Base-by-base conservation (phyloP, 2,888 invertebrate genomes). In the Acheta domesticus region DNA sequence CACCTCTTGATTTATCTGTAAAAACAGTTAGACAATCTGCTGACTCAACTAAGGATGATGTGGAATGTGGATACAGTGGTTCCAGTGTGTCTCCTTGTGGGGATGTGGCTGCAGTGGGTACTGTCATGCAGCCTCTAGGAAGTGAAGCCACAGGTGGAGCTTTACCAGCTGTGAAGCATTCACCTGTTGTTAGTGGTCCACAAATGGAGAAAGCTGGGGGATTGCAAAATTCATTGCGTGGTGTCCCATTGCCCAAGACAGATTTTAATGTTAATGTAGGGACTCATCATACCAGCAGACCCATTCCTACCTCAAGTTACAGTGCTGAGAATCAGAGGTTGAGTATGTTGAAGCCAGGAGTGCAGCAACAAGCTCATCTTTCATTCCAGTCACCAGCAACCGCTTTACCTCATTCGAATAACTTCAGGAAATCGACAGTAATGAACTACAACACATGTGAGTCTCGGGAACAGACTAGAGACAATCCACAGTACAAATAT, bases 11-110 rank as follows among this genome's bases (percentile, higher is more conserved):
- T 87, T 89, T 96, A 79, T 96, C 96, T 0, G 94, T 96, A 76
- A 96, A 96, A 86, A 96, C 96, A 1, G 93, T 96, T 0, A 92
- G 95, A 85, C 95, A 95, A 78, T 93, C 95, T 5, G 95, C 96
- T 0, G 96, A 96, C 87, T 96, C 96, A 0, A 96, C 96, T 1
- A 91, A 91, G 84, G 92, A 93, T 84, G 91, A 91, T 79, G 86
- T 88, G 19, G 91, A 91, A 84, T 88, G 80, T 21, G 23, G 19
- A 48, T 78, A 77, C 48, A 76, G 75, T 73, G 50, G 79, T 36
- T n/a, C 79, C 48, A 78, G 78, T 80, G 80, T 81, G 79, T 78
- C 82, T 11, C 81, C 80, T n/a, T 62, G 62, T 62, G 36, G 36
- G 36, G 62, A 62, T 62, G 62, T 62, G 8, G 16, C 62, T 62